Evolutionary conservation across 64 coral and sea anemone genomes (phyloP), one percentile per base, ranked within the genome.

Genomic region (Cladopsammia gracilis): DNA sequence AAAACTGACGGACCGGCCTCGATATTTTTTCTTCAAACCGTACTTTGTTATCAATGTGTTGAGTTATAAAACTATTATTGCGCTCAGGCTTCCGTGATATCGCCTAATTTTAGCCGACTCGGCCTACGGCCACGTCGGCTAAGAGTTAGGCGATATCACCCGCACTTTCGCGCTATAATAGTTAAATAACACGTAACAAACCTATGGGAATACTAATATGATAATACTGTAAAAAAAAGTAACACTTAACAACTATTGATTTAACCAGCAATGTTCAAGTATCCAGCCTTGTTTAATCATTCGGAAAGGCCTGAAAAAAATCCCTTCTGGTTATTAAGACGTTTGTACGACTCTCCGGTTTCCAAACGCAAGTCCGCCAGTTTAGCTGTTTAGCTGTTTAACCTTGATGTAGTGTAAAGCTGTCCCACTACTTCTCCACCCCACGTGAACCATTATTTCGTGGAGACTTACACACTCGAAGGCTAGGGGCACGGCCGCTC

Each of bases 391-490:
- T 14, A 90, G 61, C 42, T 80, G 88, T 20, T 25, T 68, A 6
- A 80, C 12, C 75, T 90, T 90, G 25, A 90, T 80, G 45, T 90
- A 90, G 64, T 80, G 88, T 48, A 90, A 18, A 80, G 88, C 88
- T 9, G 25, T 34, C 20, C 70, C 44, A 66, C 76, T 90, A 20
- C 10, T 71, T 49, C 68, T 93, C 84, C 91, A 93, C 7, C 82
- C 73, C 7, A 87, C 74, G 12, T 93, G 91, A 54, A 77, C 83
- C 91, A 93, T 86, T 57, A 87, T 93, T n/a, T 93, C 70, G 44
- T 87, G 72, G 5, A 93, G 62, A 60, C 49, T 57, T 15, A 67
- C 53, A 24, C 82, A 82, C 26, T 75, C 42, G 18, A 93, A 14
- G n/a, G 72, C 83, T 10, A 93, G n/a, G 48, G 91, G 87, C 7